Evolutionary conservation across 2,113 vertebrate species (phyloP).

Genomic region (Vidua chalybeata): DNA sequence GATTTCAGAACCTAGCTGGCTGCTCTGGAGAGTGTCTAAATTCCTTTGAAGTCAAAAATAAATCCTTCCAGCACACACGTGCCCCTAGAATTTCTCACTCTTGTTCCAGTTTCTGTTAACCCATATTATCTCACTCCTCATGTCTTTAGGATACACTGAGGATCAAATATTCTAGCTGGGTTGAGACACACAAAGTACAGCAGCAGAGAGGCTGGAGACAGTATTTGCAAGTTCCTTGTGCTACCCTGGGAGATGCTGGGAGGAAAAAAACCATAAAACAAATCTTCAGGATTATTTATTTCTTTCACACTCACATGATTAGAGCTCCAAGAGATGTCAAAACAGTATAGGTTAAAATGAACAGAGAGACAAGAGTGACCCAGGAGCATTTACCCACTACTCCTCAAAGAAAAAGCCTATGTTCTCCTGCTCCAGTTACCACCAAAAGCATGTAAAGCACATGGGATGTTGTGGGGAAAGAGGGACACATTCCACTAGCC

Average conservation of each 20-base stretch:
- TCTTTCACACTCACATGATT: not conserved
- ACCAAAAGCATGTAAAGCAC: not conserved
- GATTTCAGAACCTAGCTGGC: not conserved
- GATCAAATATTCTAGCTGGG: not conserved
- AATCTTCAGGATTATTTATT: not conserved
- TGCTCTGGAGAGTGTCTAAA: not conserved
- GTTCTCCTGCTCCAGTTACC: not conserved
- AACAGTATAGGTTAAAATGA: not conserved
- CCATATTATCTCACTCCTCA: not conserved
- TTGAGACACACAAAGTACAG: not conserved
- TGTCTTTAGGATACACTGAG: not conserved
- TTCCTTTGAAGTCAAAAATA: not conserved
- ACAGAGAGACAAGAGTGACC: not conserved
- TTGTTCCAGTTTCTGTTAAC: slow-evolving; percentile 18
- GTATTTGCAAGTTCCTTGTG: not conserved
- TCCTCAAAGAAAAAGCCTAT: not conserved
- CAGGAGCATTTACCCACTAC: not conserved
- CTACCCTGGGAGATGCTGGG: not conserved
- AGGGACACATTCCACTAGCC: not conserved
- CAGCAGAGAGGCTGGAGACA: not conserved
- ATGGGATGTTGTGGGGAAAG: accelerated
- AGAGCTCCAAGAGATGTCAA: not conserved
- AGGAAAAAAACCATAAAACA: not conserved
- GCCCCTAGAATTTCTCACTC: slow-evolving; percentile 11
- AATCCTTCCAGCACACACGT: not conserved